Base-by-base conservation (phyloP, 1,140 invertebrate genomes). In the Bombus haemorrhoidalis region DNA sequence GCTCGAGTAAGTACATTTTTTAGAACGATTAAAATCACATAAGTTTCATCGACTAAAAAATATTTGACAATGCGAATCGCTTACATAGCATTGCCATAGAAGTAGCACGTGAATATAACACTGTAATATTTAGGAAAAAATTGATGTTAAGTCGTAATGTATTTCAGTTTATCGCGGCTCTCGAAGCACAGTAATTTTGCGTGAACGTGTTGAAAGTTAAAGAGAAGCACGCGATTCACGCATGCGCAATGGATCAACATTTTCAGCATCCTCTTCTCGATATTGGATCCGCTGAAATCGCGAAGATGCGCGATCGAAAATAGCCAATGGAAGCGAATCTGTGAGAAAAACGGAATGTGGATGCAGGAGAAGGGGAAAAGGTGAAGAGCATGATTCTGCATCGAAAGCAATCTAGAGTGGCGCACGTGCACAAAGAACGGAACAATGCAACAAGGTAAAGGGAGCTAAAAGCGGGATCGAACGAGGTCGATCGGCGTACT, bases 391-490 rank as follows among this genome's bases (percentile, higher is more conserved):
- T 37, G 66, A 13, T 37, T 64, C n/a, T 22, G 47, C 75, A 34
- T 59, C 83, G 83, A 84, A 84, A 72, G 76, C 76, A 79, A 84
- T 84, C 82, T 84, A 47, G 68, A 72, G 76, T 71, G 75, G 53
- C 83, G 37, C 82, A 66, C 64, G 37, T n/a, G 76, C 76, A 79
- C 76, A 84, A 79, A 84, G 64, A 64, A 32, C 76, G 47, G 76
- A 80, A 80, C 83, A 84, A 84, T 84, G 83, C 76, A 80, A 84
- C 76, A 72, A 79, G 76, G 83, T 84, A 84, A 71, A 84, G 75
- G 18, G 53, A 47, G 75, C 18, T 66, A 41, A 84, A 72, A 47
- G 83, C 76, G 28, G 10, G 12, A 41, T 12, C 75, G 47, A 81
- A 13, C 9, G 64, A 13, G 62, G 64, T 34, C 43, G 75, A 78